Base-by-base conservation (phyloP, 1,140 invertebrate species). In the Hyles vespertilio region DNA sequence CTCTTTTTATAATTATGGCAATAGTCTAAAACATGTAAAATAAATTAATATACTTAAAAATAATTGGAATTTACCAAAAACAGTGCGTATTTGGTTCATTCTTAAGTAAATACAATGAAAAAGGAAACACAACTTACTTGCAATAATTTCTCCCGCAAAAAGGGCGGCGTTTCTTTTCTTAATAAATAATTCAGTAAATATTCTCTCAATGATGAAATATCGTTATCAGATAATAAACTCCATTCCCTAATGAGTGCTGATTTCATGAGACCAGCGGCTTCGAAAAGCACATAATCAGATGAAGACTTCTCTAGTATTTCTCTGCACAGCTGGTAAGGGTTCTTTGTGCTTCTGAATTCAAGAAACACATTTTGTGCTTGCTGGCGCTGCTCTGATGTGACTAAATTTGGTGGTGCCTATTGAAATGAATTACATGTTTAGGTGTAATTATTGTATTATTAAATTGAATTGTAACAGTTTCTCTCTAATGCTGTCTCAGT, bases 1-100 rank as follows among this genome's bases (percentile, higher is more conserved):
- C 92, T 75, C 95, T 90, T 89, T 97, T 97, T 7, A 97, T 92
- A 84, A 97, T 96, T 58, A 97, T 96, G 32, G 95, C 95, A 70
- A 97, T 93, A 55, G 94, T 93, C 91, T 95, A 93, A 32, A 94
- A 22, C 83, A 32, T 22, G 36, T 40, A 40, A 40, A 40, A 40
- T 5, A 40, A 40, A 0, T 40, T 40, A 40, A 2, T 40, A 40
- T 40, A 40, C 3, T 40, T 40, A 1, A 40, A 40, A 40, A 5
- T 2, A 40, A 59, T 44, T 32, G 45, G 6, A 22, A 22, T 22
- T 22, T 22, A 1, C 22, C 22, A 22, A 22, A 22, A 22, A 22
- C 22, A 2, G 22, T 22, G 22, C 22, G 22, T 1, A 22, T 1
- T 22, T 22, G 22, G 22, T 22, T 22, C 2, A 22, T 22, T 22